A percentile compares a stretch with the other conserved stretches of the same genome.
These are phyloP conservation scores for Ptycholaimellus sp. DNA, from an alignment of 2,888 invertebrate species.

Conservation along the genomic window DNA sequence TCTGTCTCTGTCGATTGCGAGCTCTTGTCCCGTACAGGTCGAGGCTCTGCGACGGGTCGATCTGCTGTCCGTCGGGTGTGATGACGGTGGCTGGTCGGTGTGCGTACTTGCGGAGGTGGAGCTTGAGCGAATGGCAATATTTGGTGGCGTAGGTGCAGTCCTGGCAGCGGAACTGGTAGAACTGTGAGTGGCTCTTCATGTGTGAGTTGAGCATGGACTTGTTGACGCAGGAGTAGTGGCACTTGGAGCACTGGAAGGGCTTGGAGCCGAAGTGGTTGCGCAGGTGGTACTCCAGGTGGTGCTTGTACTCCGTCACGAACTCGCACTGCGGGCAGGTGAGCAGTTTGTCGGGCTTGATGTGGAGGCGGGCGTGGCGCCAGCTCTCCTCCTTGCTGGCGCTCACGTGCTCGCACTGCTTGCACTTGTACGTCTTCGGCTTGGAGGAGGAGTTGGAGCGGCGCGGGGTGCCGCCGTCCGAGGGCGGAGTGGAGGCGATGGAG, in stretches of 20 bases:
- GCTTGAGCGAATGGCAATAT: conserved; percentile 84
- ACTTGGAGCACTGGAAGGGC: conserved; percentile 35
- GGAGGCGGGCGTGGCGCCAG: conserved; percentile 65
- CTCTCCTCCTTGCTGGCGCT: conserved; percentile 65
- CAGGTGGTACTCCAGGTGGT: conserved; percentile 87
- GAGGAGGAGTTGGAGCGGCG: conserved; percentile 5
- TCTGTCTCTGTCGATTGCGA: no score
- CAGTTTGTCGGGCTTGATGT: conserved; percentile 76
- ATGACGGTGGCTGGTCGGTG: conserved; percentile 61
- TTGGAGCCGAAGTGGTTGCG: conserved; percentile 80
- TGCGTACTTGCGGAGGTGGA: conserved; percentile 68
- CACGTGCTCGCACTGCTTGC: conserved; percentile 67
- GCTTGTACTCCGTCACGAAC: conserved; percentile 94
- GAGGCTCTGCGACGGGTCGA: no score
- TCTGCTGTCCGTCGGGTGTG: conserved; percentile 46
- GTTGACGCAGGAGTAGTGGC: conserved; percentile 48
- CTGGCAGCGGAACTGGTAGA: conserved; percentile 45
- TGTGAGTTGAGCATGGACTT: conserved; percentile 97
- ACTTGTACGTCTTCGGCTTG: conserved; percentile 51
- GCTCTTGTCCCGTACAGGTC: no score
- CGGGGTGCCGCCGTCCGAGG: background rate
- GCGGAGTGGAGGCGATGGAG: background rate
- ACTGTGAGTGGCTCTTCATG: conserved; percentile 59
- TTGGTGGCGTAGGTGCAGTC: conserved; percentile 89
- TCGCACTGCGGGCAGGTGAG: conserved; percentile 71